A percentile compares a stretch with the other conserved stretches of the same genome.
Evolutionary conservation across 2,797 vertebrate genomes (phyloP).

Genomic region (Notamacropus eugenii): DNA sequence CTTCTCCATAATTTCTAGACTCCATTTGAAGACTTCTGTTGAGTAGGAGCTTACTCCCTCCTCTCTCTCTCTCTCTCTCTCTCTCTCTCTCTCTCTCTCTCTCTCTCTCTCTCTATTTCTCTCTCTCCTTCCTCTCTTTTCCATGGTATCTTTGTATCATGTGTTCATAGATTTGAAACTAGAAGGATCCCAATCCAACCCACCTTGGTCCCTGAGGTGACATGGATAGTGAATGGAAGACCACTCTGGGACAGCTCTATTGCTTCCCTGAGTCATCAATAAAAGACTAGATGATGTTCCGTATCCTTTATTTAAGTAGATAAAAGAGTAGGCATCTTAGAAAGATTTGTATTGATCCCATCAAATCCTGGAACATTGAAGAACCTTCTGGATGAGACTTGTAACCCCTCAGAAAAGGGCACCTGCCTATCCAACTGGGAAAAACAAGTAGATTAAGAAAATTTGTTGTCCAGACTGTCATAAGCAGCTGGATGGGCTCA

Average conservation of each 20-base stretch:
- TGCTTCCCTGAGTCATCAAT: not conserved
- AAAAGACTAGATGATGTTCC: not conserved
- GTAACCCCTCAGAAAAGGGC: not conserved
- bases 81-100: not conserved
- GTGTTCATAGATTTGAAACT: not conserved
- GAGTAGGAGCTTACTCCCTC: not conserved
- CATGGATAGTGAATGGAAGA: not conserved
- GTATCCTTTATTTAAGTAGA: not conserved
- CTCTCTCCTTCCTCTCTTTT: no score
- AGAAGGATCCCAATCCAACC: not conserved
- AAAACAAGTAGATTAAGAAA: not conserved
- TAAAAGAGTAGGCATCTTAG: not conserved
- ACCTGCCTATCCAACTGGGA: not conserved
- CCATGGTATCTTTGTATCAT: not conserved
- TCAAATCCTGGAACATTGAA: not conserved
- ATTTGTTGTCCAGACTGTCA: not conserved
- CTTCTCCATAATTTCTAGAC: not conserved
- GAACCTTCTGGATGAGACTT: not conserved
- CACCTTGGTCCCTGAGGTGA: not conserved
- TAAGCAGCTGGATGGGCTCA: not conserved
- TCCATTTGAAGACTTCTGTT: not conserved
- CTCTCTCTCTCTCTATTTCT: not conserved
- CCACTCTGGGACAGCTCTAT: not conserved
- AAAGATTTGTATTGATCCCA: not conserved
- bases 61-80: not conserved